Evolutionary conservation across 1,140 invertebrate genomes (phyloP).

Genomic region (Paraescarpia echinospica): DNA sequence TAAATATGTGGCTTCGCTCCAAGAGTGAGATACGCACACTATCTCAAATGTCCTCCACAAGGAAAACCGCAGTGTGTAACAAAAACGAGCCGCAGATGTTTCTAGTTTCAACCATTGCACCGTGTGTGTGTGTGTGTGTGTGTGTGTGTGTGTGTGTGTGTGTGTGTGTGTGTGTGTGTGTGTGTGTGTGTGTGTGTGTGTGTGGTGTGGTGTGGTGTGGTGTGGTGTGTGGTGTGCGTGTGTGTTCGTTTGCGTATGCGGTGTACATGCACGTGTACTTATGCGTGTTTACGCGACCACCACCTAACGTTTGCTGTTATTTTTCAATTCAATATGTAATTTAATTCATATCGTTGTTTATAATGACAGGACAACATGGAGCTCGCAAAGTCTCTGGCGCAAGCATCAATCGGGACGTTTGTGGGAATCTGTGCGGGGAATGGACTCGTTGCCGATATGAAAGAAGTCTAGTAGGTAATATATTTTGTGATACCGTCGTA

Average conservation of each 20-base stretch:
- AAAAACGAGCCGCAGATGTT: too few relatives aligned
- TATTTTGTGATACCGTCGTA: not conserved
- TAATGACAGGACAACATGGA: not conserved
- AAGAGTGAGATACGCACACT: too few relatives aligned
- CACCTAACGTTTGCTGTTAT: too few relatives aligned
- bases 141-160: conserved; percentile 12
- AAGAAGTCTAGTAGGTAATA: not conserved
- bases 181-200: conserved; percentile 7
- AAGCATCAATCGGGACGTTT: not conserved
- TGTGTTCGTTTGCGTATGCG: too few relatives aligned
- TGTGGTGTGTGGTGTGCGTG: not conserved
- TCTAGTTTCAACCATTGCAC: too few relatives aligned
- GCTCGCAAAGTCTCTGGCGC: not conserved
- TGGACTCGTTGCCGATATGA: not conserved
- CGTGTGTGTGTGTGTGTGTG: conserved; percentile 1
- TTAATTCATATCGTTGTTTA: not conserved
- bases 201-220: conserved; percentile 1
- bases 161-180: conserved; percentile 19
- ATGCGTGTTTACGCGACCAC: too few relatives aligned
- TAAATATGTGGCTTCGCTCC: too few relatives aligned
- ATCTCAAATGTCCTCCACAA: too few relatives aligned
- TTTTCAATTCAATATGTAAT: not conserved
- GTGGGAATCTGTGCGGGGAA: not conserved
- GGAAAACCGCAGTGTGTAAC: too few relatives aligned
- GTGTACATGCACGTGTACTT: too few relatives aligned